Evolutionary conservation across 2,797 vertebrate species (phyloP).

Genomic region (Catamblyrhynchus diadema): DNA sequence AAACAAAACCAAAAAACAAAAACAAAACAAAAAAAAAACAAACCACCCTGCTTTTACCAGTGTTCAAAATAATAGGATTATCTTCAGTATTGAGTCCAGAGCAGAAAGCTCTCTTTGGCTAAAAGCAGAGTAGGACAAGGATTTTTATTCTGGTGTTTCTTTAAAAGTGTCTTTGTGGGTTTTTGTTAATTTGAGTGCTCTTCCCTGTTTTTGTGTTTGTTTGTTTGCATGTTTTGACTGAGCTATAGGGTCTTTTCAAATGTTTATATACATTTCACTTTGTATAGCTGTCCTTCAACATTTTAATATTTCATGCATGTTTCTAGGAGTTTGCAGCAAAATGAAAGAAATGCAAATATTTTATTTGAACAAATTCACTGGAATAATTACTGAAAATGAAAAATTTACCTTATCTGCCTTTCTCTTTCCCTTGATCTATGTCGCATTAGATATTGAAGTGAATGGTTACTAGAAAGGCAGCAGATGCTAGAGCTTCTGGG

Average conservation of each 20-base stretch:
- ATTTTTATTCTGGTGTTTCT: background rate
- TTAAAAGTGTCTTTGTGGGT: background rate
- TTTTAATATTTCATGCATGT: background rate
- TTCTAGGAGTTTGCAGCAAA: background rate
- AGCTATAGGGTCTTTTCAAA: background rate
- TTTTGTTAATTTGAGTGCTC: background rate
- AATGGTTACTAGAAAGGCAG: background rate
- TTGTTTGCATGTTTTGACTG: background rate
- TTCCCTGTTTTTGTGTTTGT: rapidly evolving
- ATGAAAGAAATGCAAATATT: conserved; percentile 13
- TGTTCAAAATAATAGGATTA: background rate
- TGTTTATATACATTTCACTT: background rate
- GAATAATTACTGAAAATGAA: background rate
- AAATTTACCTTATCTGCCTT: background rate
- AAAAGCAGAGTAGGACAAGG: background rate
- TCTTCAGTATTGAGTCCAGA: background rate
- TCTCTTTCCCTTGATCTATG: background rate
- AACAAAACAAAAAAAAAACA: background rate
- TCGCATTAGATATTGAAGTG: background rate
- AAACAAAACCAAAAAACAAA: background rate
- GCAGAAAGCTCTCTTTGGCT: background rate
- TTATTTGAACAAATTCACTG: conserved; percentile 4
- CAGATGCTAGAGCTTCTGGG: background rate
- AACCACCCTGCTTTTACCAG: background rate
- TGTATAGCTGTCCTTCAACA: background rate